Conservation (phyloP, 2,113 vertebrate genomes). For the Xenopus laevis region DNA sequence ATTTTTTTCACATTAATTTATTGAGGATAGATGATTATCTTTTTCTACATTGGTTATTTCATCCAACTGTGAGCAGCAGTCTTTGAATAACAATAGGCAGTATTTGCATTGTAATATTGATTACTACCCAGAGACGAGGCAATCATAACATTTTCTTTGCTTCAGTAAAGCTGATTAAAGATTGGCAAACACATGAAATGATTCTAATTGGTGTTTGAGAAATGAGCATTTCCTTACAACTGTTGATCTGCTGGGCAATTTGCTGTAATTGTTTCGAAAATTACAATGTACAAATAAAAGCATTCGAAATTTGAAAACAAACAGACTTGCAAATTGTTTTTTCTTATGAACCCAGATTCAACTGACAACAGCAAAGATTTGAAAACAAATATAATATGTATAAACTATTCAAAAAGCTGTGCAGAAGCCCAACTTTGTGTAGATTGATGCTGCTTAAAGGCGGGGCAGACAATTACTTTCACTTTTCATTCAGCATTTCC, state of each 20-base stretch:
- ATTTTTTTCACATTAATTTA: neutral
- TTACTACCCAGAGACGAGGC: neutral
- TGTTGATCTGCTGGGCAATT: neutral
- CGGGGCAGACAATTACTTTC: too few relatives aligned
- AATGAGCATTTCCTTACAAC: neutral
- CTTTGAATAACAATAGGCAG: neutral
- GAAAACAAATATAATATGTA: neutral
- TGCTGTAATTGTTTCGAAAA: neutral
- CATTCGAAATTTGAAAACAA: neutral
- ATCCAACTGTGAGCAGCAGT: neutral
- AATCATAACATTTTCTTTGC: neutral
- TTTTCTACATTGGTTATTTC: neutral
- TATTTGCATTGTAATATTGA: conserved; percentile 1
- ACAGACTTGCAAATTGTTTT: neutral
- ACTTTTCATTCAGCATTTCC: too few relatives aligned
- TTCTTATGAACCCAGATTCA: neutral
- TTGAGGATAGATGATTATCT: neutral
- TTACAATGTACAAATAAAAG: neutral
- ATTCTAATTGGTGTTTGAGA: neutral
- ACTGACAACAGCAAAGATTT: neutral
- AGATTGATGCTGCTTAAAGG: too few relatives aligned
- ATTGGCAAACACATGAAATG: neutral
- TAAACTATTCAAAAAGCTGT: too few relatives aligned
- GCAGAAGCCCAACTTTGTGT: too few relatives aligned
- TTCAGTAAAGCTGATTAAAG: neutral